Evolutionary conservation across 2,888 invertebrate genomes (phyloP).

Genomic region (Eupsilia transversa): DNA sequence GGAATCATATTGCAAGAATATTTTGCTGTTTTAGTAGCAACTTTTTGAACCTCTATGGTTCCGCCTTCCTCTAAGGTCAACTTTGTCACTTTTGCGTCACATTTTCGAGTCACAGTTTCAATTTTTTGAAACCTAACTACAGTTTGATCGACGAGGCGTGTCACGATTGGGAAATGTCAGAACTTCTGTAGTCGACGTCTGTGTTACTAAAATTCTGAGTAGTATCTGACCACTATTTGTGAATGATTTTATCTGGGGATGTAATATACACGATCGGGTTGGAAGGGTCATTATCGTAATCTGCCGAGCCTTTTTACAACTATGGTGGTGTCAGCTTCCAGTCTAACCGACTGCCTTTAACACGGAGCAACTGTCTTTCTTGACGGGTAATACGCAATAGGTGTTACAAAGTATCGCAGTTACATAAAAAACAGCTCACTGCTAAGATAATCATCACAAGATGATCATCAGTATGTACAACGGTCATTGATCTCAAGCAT

Average conservation of each 20-base stretch:
- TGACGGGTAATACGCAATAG: background rate
- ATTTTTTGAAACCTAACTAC: background rate
- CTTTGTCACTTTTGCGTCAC: background rate
- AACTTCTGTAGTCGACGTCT: too few relatives aligned
- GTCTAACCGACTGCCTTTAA: background rate
- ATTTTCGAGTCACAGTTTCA: background rate
- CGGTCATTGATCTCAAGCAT: slow-evolving; percentile 10
- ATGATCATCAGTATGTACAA: background rate
- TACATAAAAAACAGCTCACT: background rate
- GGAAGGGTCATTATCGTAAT: background rate
- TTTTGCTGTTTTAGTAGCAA: background rate
- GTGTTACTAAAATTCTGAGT: too few relatives aligned
- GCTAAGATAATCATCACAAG: background rate
- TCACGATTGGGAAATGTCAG: background rate
- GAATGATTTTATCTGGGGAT: background rate
- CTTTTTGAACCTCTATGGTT: background rate
- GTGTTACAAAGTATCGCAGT: background rate
- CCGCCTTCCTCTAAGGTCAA: background rate
- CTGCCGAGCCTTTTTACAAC: background rate
- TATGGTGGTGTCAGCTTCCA: background rate
- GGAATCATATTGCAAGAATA: too few relatives aligned
- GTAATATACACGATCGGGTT: background rate
- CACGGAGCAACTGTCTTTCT: background rate
- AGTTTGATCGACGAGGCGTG: slow-evolving; percentile 1
- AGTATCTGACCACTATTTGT: background rate